Evolutionary conservation across 2,797 vertebrate species (phyloP), one percentile per base, ranked within the genome.

Genomic region (Dromococcyx pavoninus): DNA sequence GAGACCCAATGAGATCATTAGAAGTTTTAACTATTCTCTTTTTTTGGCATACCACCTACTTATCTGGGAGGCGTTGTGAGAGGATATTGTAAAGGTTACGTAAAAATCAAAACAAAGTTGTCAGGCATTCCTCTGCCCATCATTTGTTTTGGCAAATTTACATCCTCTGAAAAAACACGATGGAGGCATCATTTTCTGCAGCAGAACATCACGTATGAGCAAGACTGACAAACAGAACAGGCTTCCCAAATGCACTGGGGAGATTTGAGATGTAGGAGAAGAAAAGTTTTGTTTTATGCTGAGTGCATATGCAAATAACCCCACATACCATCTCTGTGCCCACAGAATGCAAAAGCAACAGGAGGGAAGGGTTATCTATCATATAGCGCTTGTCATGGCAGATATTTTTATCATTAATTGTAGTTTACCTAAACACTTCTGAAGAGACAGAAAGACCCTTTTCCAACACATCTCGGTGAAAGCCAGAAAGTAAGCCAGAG

Each of bases 1-100:
- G 94, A 95, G 77, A 76, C 73, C 2, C 4, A 85, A 79, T 96
- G 97, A 97, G 93, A 90, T 96, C 97, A 97, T 41, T 32, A 84
- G 56, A 85, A 72, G 86, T 50, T 84, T 86, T 61, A 93, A 78
- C 89, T 79, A 48, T 91, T 88, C 87, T 96, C 50, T 37, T 62
- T 94, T 91, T 72, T 95, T 95, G 94, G 88, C 80, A 32, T 69
- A 57, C 78, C 84, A 93, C 84, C 92, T 91, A 73, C 92, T 95
- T 96, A 93, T 80, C 96, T 93, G 83, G 79, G 90, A 96, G 89
- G 90, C 62, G 50, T 69, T 86, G 86, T 12, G 8, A 86, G 91
- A 94, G 48, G 56, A 66, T 86, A 91, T 74, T 86, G 54, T 70
- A 77, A 93, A 89, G 56, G 87, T 75, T 50, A 93, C 3, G 0